phyloP scores from a whole-genome alignment of 2,888 invertebrate species.

The Troides oblongomaculatus region DNA sequence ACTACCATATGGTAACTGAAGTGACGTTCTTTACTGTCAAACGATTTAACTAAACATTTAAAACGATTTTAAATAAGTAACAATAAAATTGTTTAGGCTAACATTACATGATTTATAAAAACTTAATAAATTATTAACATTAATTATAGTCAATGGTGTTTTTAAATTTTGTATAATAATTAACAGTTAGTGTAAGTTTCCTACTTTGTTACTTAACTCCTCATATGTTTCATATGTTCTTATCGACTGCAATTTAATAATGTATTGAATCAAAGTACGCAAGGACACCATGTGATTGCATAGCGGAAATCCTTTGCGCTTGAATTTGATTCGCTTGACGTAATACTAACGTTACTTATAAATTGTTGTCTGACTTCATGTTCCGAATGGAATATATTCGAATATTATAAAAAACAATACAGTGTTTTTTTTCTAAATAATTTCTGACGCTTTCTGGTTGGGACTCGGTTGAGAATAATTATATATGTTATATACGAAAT shows the following conservation, averaged over 20 bases:
- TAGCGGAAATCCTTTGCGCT: constrained; percentile 50
- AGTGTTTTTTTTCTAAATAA: neutral
- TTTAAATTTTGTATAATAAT: no score
- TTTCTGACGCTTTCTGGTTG: no score
- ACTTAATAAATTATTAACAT: neutral
- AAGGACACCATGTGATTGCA: constrained; percentile 51
- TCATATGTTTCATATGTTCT: neutral
- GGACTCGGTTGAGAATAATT: no score
- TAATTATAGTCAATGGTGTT: no score
- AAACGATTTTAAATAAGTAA: neutral
- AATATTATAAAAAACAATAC: constrained; percentile 1
- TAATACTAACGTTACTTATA: constrained; percentile 22
- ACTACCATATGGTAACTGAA: neutral
- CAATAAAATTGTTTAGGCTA: neutral
- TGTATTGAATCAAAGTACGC: constrained; percentile 29
- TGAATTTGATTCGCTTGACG: constrained; percentile 55
- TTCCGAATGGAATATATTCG: neutral
- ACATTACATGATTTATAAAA: neutral
- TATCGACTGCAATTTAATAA: constrained; percentile 17
- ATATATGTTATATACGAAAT: no score
- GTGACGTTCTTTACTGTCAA: neutral
- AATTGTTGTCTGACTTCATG: neutral
- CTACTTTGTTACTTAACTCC: neutral
- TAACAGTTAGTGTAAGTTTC: no score
- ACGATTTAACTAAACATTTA: neutral